Percentiles rank a stretch among this genome's conserved stretches.
phyloP scores from a whole-genome alignment of 2,797 vertebrate genomes.

The Gallinago solitaria region DNA sequence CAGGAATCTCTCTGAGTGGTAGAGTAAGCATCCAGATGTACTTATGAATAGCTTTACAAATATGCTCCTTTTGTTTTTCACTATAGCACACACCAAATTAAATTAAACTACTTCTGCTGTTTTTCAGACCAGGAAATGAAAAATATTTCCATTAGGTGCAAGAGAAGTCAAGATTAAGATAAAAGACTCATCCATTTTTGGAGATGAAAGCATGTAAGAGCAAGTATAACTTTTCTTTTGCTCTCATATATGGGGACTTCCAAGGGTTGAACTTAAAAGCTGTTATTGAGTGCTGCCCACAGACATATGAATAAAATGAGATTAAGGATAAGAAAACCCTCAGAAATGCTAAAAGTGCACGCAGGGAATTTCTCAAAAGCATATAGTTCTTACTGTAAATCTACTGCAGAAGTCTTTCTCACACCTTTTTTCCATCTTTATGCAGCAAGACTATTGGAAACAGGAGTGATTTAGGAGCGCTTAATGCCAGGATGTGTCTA shows the following conservation, averaged over 20 bases:
- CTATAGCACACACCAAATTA: background rate
- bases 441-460: background rate
- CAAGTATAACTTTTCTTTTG: background rate
- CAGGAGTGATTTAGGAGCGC: background rate
- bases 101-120: background rate
- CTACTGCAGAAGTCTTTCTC: background rate
- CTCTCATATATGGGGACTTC: background rate
- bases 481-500: background rate
- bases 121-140: background rate
- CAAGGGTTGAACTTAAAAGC: background rate
- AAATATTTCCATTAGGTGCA: background rate
- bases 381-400: background rate
- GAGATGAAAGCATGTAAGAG: background rate
- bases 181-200: background rate
- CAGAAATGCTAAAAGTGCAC: background rate
- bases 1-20: background rate
- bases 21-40: background rate
- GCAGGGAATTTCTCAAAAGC: background rate
- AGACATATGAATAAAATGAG: background rate
- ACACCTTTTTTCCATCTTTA: background rate
- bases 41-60: background rate
- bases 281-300: background rate
- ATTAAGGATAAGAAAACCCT: background rate
- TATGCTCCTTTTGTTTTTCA: background rate
- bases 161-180: background rate